A percentile compares a stretch with the other conserved stretches of the same genome.
phyloP scores from a whole-genome alignment of 2,888 invertebrate genomes.

The Diachrysia chrysitis region DNA sequence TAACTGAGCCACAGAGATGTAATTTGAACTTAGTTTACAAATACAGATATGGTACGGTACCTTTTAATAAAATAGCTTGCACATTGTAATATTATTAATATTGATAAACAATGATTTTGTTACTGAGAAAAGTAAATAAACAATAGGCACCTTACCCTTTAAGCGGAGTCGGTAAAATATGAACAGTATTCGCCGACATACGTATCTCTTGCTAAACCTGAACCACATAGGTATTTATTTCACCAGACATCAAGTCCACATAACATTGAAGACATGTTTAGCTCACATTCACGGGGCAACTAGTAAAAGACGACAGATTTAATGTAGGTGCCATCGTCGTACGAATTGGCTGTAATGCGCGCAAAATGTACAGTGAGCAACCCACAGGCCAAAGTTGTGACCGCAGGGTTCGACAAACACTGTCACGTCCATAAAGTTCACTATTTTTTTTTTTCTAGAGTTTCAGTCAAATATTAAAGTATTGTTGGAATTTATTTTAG shows the following conservation, averaged over 20 bases:
- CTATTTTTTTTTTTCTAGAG: conserved; percentile 16
- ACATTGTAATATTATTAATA: no score
- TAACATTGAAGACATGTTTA: conserved; percentile 3
- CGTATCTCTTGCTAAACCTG: conserved; percentile 1
- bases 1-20: no score
- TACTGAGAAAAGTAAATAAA: conserved; percentile 5
- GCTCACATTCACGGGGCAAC: background rate
- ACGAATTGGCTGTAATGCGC: conserved; percentile 39
- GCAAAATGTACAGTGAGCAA: conserved; percentile 51
- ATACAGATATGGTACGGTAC: no score
- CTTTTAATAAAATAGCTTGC: no score
- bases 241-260: conserved; percentile 8
- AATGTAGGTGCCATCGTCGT: conserved; percentile 31
- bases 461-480: background rate
- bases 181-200: conserved; percentile 36
- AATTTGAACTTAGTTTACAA: no score
- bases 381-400: conserved; percentile 63
- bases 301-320: conserved; percentile 20
- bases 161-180: conserved; percentile 14
- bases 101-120: background rate
- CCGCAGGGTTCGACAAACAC: conserved; percentile 69
- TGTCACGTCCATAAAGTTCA: conserved; percentile 52
- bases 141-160: conserved; percentile 39
- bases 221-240: background rate
- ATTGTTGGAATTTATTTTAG: no score